Evolutionary conservation across 2,113 vertebrate genomes (phyloP).

Genomic region (Psophia crepitans): DNA sequence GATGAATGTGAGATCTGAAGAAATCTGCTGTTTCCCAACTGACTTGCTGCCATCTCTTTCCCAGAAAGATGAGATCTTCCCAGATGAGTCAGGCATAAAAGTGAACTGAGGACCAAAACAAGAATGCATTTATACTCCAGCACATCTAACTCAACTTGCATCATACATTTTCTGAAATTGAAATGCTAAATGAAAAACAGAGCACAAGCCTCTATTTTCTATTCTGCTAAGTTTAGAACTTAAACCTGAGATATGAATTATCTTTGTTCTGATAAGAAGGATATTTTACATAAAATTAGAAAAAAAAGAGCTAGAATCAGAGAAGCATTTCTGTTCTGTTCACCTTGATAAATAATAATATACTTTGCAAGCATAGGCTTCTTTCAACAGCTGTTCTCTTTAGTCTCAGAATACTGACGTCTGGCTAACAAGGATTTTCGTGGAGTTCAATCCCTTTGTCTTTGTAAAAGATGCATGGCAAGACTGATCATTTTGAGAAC

Average conservation of each 20-base stretch:
- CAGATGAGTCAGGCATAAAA: constrained; percentile 6
- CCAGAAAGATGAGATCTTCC: neutral
- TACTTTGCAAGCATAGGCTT: neutral
- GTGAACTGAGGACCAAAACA: constrained; percentile 5
- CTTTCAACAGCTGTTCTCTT: neutral
- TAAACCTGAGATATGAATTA: neutral
- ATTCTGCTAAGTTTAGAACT: neutral
- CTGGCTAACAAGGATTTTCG: neutral
- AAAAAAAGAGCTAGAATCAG: neutral
- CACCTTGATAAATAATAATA: neutral
- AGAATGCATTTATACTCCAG: neutral
- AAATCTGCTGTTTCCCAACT: neutral
- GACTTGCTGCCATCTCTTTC: neutral
- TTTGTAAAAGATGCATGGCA: neutral
- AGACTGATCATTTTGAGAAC: neutral
- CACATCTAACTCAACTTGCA: neutral
- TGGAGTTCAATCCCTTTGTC: neutral
- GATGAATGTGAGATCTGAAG: constrained; percentile 9
- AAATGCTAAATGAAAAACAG: neutral
- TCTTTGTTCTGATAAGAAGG: neutral
- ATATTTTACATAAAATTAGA: neutral
- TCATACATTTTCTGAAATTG: neutral
- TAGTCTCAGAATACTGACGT: neutral
- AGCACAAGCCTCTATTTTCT: neutral
- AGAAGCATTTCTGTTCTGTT: neutral